Base-by-base conservation (phyloP, 2,113 vertebrate species). In the Micronisus gabar region DNA sequence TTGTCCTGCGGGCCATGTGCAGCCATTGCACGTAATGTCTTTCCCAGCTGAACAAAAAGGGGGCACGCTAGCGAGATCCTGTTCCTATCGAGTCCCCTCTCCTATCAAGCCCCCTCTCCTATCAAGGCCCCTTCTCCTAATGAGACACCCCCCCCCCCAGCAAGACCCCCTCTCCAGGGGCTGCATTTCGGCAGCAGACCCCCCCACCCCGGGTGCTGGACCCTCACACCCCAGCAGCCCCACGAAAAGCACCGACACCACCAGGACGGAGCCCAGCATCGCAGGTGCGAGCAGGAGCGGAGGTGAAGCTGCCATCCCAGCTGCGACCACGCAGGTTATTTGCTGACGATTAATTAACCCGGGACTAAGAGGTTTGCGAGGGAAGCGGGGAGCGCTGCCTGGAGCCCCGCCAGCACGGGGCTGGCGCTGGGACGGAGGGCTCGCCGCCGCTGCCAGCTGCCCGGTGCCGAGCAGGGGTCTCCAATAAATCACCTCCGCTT, bases 1-100 rank as follows among this genome's bases (percentile, higher is more conserved):
- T 61, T 2, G 0, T 12, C 59, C 23, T 75, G 2, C 6, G 34
- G 50, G 38, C 17, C 48, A 27, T 5, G 6, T 10, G 47, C 53
- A 21, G 72, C 10, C 17, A 3, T 15, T 48, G 25, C 34, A 52
- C 0, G 0, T 5, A 36, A 11, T 0, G 1, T 6, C n/a, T 43
- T 36, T 25, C 27, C 50, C 59, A 61, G 11, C 5, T 10, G 3
- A 66, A 34, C 13, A 4, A 5, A 34, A 70, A 34, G 26, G 34
- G 34, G 22, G 25, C 2, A 0, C 12, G 30, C 32, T 12, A 8
- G 32, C 0, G 5, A 63, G 20, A 32, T 6, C 16, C 62, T 58
- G 21, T 32, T 67, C 25, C 47, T 65, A 11, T 11, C 7, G 6
- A 34, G 30, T 4, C 23, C 34, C 47, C 4, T 27, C 34, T 82